These are phyloP conservation scores for Phacellophora camtschatica DNA, from an alignment of 30 jellyfish, hydroid and myxozoan genomes.

Conservation along the genomic window DNA sequence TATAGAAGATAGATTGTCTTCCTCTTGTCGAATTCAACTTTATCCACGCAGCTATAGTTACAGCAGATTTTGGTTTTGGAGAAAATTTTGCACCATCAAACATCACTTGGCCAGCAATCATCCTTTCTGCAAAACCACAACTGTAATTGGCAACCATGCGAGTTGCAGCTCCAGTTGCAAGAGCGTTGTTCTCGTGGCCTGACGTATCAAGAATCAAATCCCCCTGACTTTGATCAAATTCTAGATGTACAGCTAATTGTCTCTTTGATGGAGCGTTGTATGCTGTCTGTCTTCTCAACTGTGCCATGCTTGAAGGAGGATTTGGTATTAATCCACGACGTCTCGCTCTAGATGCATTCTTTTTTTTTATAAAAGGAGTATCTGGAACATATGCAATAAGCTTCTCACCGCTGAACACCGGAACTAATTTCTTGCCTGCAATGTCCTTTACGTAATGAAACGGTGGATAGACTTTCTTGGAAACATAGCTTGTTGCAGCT, in stretches of 20 bases:
- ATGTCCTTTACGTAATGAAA: conserved; percentile 11
- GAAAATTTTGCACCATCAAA: conserved; percentile 75
- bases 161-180: conserved; percentile 88
- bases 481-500: conserved; percentile 19
- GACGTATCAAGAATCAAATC: conserved; percentile 80
- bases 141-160: conserved; percentile 81
- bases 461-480: conserved; percentile 63
- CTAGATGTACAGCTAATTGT: conserved; percentile 71
- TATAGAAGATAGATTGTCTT: conserved; percentile 83
- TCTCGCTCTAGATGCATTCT: conserved; percentile 57
- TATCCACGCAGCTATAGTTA: conserved; percentile 86
- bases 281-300: conserved; percentile 65
- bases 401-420: conserved; percentile 68
- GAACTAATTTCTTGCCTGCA: conserved; percentile 59
- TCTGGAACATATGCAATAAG: conserved; percentile 64
- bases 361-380: conserved; percentile 48
- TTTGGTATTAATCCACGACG: conserved; percentile 69
- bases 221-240: conserved; percentile 82
- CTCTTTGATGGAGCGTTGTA: conserved; percentile 73
- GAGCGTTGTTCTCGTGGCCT: conserved; percentile 83
- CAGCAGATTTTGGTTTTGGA: conserved; percentile 88
- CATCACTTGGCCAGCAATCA: conserved; percentile 81
- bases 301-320: conserved; percentile 38
- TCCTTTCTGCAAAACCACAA: conserved; percentile 93
- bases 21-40: conserved; percentile 71